Evolutionary conservation across 1,140 invertebrate genomes (phyloP), one percentile per base, ranked within the genome.

Genomic region (Drosophila nikananu): DNA sequence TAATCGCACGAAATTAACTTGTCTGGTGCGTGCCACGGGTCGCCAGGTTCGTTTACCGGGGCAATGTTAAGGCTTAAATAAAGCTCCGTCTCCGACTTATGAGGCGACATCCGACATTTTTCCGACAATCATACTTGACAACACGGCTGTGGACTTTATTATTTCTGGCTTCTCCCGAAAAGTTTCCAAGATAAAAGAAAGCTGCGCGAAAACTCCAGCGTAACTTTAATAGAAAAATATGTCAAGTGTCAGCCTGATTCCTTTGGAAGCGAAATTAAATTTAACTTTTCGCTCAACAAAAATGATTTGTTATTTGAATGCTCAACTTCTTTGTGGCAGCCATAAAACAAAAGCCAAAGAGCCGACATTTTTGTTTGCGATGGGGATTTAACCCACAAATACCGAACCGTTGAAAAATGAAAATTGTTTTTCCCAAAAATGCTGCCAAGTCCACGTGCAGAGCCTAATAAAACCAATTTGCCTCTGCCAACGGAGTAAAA

Each of bases 381-480:
- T 7, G 10, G 67, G 54, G 70, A 61, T 60, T 73, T 72, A 54
- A 21, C 17, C 48, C 13, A 44, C 62, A 66, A 55, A 54, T 30
- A 30, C 48, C 21, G 30, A 67, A 21, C 13, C 42, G 39, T 46
- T 63, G 52, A 51, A 63, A 60, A 78, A 79, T 71, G 65, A 48
- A 79, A 78, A 79, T 79, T 79, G 66, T 79, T 79, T 78, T 76
- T 59, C 41, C 44, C 61, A 51, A 77, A 77, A 60, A 60, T 27
- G 12, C 30, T 37, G 19, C 39, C 35, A 35, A 41, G 44, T 39
- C 65, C 57, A 70, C 58, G 75, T 78, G 66, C 75, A 32, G 35
- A 57, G 65, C 59, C 75, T 72, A 71, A 78, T 72, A 79, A 79
- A 79, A 71, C 66, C 76, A 79, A 79, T 79, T 79, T 79, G 65